Evolutionary conservation across 2,888 invertebrate genomes (phyloP).

Genomic region (Pseudococcus jackbeardsleyi): DNA sequence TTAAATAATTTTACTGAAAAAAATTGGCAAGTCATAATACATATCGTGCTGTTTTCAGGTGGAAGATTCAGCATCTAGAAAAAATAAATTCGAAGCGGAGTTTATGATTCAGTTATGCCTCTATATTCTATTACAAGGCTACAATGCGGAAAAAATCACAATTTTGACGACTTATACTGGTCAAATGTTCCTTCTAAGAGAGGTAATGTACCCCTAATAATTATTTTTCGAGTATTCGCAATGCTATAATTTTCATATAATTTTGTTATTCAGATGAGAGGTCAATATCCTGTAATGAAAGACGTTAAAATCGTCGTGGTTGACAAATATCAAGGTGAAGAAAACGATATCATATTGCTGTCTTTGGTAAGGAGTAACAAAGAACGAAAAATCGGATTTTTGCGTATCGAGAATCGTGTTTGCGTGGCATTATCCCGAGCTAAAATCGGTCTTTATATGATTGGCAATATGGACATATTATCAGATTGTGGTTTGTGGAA

Average conservation of each 20-base stretch:
- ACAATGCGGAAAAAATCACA: conserved; percentile 77
- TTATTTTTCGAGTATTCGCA: not conserved
- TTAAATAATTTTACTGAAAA: not conserved
- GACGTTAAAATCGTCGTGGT: conserved; percentile 75
- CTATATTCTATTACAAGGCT: conserved; percentile 76
- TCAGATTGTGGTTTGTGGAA: conserved; percentile 74
- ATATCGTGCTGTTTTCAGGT: conserved; percentile 67
- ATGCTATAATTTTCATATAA: not conserved
- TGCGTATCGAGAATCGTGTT: conserved; percentile 79
- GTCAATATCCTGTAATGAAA: not conserved
- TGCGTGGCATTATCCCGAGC: conserved; percentile 85
- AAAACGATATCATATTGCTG: conserved; percentile 82
- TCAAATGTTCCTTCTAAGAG: conserved; percentile 72
- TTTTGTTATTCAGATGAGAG: not conserved
- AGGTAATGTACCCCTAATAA: conserved; percentile 45
- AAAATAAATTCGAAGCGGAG: conserved; percentile 77
- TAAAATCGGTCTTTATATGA: conserved; percentile 78
- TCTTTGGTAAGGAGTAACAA: conserved; percentile 84
- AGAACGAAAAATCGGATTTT: conserved; percentile 79
- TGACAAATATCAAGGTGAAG: conserved; percentile 87
- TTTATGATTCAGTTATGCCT: conserved; percentile 76
- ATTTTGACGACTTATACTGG: conserved; percentile 81
- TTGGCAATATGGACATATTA: conserved; percentile 80
- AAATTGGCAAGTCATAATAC: too few species aligned
- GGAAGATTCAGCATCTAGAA: conserved; percentile 75